phyloP scores from a whole-genome alignment of 2,797 vertebrate species.

The Phoeniculus purpureus region DNA sequence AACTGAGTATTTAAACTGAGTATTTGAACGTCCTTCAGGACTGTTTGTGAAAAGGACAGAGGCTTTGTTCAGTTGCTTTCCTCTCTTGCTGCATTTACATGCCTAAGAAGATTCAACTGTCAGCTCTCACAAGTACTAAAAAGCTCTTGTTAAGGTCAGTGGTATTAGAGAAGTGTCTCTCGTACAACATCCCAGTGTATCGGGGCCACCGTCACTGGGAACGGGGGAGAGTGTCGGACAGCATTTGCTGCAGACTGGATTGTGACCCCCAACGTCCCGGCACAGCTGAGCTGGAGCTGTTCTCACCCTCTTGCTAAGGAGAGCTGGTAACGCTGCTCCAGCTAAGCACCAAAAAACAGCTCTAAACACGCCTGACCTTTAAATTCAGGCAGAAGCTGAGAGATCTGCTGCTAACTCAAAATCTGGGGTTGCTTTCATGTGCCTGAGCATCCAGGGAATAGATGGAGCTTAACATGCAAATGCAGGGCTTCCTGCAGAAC shows the following conservation, averaged over 20 bases:
- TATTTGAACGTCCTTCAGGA: neutral
- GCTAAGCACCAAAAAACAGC: neutral
- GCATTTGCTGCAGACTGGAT: neutral
- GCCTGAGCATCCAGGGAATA: neutral
- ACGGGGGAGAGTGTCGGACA: neutral
- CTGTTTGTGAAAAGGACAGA: neutral
- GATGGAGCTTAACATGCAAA: conserved; percentile 40
- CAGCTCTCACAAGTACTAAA: neutral
- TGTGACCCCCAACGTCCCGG: rapidly evolving
- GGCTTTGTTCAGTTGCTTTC: neutral
- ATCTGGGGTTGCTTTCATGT: conserved; percentile 1
- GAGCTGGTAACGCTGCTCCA: neutral
- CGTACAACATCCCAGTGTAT: neutral
- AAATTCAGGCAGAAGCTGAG: neutral
- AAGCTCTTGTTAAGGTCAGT: conserved; percentile 31
- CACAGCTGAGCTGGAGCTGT: rapidly evolving
- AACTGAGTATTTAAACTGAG: neutral
- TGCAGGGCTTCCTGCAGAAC: conserved; percentile 16
- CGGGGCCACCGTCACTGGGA: neutral
- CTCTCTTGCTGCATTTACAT: rapidly evolving
- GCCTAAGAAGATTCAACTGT: neutral
- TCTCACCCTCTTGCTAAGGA: rapidly evolving
- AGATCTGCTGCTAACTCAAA: neutral
- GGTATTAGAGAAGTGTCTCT: neutral
- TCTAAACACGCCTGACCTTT: conserved; percentile 19